Evolutionary conservation across 2,888 invertebrate species (phyloP), one percentile per base, ranked within the genome.

Genomic region (Drosophila emarginata): DNA sequence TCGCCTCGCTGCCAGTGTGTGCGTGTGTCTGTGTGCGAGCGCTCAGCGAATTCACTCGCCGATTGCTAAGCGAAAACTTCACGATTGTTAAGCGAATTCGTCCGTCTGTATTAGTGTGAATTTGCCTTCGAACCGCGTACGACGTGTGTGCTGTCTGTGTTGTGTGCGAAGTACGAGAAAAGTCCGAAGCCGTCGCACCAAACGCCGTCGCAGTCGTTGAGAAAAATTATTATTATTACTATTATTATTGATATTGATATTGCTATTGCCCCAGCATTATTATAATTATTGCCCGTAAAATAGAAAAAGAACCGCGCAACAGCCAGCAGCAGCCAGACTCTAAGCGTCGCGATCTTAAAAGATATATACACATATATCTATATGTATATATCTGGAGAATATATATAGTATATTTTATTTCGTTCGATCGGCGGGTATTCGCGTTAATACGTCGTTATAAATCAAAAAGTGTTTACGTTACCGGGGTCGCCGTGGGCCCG

Each of bases 51-150:
- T 32, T 32, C 32, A 87, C 86, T 89, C 90, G 89, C 88, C 88
- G 88, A 23, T 26, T 32, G 32, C 51, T 32, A 26, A 26, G 26
- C 26, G 26, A 26, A 26, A 26, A 4, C 26, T 26, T 26, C 26
- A 63, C 51, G 63, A 63, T 63, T 63, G 63, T 50, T 50, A 63
- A 63, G 90, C 61, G 32, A 32, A 32, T 32, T 32, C 32, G 32
- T 32, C 32, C 32, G 32, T 32, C 32, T 32, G 32, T 32, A 32
- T 89, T 92, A 92, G 91, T 92, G 91, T 92, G 91, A 91, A 91
- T 92, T 92, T 92, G 91, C 90, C 92, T 91, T 91, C 91, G 92
- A 92, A 91, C 89, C 92, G 92, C 90, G 91, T 91, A 92, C 91
- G 91, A 92, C 92, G 92, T 90, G 90, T 90, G 87, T 88, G 87